Evolutionary conservation across 2,113 vertebrate species (phyloP).

Genomic region (Mesocricetus auratus): DNA sequence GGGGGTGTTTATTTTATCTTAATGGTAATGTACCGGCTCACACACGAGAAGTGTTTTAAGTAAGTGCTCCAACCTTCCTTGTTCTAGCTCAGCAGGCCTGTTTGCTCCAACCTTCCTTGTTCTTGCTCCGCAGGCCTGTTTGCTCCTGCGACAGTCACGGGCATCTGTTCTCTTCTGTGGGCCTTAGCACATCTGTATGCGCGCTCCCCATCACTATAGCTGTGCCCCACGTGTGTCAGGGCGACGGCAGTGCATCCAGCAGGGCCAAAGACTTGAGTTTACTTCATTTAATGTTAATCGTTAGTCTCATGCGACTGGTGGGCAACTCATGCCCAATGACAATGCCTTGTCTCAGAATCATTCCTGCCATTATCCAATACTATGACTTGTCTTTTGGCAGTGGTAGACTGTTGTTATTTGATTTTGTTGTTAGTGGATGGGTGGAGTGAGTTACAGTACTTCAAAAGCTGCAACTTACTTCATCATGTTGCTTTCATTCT

Average conservation of each 20-base stretch:
- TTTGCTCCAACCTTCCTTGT: background rate
- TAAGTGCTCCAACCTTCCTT: slow-evolving; percentile 5
- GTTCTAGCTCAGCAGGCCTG: background rate
- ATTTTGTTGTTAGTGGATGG: background rate
- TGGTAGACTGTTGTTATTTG: background rate
- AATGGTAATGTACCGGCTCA: background rate
- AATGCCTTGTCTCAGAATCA: background rate
- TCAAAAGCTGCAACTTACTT: background rate
- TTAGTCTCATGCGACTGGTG: background rate
- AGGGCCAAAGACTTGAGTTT: background rate
- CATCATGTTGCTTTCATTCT: slow-evolving; percentile 14
- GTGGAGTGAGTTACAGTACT: background rate
- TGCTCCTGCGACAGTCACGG: background rate
- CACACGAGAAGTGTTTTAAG: background rate
- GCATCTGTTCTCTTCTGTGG: background rate
- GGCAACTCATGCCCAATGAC: background rate
- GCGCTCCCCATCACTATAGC: background rate
- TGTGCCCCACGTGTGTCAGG: background rate
- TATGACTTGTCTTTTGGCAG: background rate
- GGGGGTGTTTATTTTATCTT: slow-evolving; percentile 26
- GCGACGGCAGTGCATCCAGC: background rate
- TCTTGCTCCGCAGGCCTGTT: background rate
- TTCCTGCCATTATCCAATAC: background rate
- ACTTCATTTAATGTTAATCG: slow-evolving; percentile 42
- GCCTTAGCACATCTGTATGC: background rate